Percentiles rank a stretch among this genome's conserved stretches.
Evolutionary conservation across 2,888 invertebrate genomes (phyloP).

Genomic region (Rhodophaea formosa): DNA sequence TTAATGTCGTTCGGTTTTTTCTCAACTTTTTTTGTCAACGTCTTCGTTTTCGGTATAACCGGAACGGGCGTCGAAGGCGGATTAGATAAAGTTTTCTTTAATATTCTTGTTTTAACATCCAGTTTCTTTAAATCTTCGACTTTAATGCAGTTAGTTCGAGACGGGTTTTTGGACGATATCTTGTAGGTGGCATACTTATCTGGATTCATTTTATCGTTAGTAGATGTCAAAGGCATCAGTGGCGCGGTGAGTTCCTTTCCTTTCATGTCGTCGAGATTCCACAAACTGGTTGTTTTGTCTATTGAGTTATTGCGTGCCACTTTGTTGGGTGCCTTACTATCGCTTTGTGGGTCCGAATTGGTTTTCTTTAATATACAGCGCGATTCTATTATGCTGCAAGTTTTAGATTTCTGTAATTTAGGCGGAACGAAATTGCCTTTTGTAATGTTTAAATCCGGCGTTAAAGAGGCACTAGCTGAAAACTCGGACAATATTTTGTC

Average conservation of each 20-base stretch:
- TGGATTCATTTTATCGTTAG: conserved; percentile 66
- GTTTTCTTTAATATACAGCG: conserved; percentile 84
- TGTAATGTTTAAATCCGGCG: conserved; percentile 44
- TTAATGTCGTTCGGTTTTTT: conserved; percentile 67
- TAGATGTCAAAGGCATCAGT: conserved; percentile 58
- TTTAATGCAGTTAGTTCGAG: conserved; percentile 65
- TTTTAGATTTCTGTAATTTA: conserved; percentile 85
- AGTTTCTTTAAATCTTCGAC: conserved; percentile 74
- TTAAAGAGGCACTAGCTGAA: conserved; percentile 52
- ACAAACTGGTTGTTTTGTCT: conserved; percentile 80
- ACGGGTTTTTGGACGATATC: conserved; percentile 66
- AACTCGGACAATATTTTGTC: conserved; percentile 75
- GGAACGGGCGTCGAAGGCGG: conserved; percentile 76
- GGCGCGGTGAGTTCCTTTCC: conserved; percentile 72
- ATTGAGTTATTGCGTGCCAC: conserved; percentile 72
- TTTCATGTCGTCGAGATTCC: conserved; percentile 81
- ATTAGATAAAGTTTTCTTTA: conserved; percentile 78
- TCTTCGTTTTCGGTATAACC: conserved; percentile 71
- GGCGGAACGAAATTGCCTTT: conserved; percentile 68
- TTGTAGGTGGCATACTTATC: conserved; percentile 79
- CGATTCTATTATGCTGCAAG: conserved; percentile 86
- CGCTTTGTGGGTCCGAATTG: conserved; percentile 69
- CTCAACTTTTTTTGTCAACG: conserved; percentile 63
- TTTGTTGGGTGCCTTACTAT: conserved; percentile 56
- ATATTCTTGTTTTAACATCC: conserved; percentile 78